A percentile compares a stretch with the other conserved stretches of the same genome.
Evolutionary conservation across 2,797 vertebrate genomes (phyloP).

Genomic region (Myoxocephalus aenaeus): DNA sequence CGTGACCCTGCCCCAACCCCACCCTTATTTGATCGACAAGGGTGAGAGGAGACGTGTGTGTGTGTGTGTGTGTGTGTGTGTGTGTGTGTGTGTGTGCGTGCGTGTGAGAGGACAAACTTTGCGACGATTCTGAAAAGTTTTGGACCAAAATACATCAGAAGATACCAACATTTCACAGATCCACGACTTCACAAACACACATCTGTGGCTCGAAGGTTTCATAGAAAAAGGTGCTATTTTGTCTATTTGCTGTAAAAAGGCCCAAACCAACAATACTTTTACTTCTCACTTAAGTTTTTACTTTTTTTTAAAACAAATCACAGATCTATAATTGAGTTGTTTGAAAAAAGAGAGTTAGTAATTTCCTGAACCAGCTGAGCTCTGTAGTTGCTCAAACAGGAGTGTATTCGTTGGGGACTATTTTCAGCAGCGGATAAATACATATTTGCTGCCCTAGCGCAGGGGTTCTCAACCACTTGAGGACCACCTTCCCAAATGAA

Average conservation of each 20-base stretch:
- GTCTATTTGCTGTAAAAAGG: background rate
- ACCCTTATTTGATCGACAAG: conserved; percentile 78
- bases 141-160: background rate
- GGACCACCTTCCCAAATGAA: background rate
- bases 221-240: background rate
- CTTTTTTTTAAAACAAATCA: background rate
- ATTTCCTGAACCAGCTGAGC: background rate
- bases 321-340: background rate
- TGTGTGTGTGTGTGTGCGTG: conserved; percentile 3
- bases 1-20: conserved; percentile 76
- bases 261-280: background rate
- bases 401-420: background rate
- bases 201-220: no score
- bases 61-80: conserved; percentile 3
- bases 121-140: background rate
- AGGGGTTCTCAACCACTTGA: background rate
- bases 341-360: background rate
- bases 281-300: background rate
- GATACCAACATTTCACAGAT: background rate
- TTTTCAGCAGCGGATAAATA: background rate
- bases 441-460: background rate
- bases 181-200: background rate
- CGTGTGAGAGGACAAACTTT: background rate
- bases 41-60: conserved; percentile 46
- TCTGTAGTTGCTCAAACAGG: background rate